phyloP scores from a whole-genome alignment of 2,797 vertebrate species.

The Ptychadena robeensis region DNA sequence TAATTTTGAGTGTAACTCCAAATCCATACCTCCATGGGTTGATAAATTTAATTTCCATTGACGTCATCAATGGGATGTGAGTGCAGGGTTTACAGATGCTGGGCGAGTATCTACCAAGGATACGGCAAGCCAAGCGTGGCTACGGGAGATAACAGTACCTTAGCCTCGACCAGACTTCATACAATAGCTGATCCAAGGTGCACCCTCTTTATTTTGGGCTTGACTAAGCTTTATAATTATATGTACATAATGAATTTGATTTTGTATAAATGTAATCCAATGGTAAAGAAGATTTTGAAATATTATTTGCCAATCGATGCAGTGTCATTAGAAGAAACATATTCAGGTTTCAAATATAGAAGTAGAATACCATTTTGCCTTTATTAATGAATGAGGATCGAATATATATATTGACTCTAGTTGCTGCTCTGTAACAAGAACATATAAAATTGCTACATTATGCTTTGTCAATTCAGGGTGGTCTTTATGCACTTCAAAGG shows the following conservation, averaged over 20 bases:
- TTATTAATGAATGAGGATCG: conserved; percentile 2
- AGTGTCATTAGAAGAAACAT: background rate
- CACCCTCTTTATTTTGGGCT: background rate
- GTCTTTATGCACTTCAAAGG: conserved; percentile 45
- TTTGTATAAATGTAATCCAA: background rate
- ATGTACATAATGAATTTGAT: background rate
- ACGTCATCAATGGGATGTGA: no score
- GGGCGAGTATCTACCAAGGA: no score
- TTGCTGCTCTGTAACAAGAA: background rate
- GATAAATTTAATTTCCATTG: no score
- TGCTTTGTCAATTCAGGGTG: conserved; percentile 17
- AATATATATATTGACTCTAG: background rate
- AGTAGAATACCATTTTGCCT: background rate
- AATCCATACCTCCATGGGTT: no score
- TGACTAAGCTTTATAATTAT: background rate
- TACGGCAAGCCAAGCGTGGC: no score
- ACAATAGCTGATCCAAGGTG: background rate
- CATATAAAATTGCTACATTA: conserved; percentile 17
- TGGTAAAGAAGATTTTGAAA: background rate
- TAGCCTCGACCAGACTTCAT: background rate
- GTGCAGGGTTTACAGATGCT: no score
- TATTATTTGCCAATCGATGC: background rate
- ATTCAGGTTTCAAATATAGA: background rate
- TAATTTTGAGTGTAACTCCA: no score
- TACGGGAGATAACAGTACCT: no score